Conservation (phyloP, 1,140 invertebrate species). For the Drosophila watanabei region DNA sequence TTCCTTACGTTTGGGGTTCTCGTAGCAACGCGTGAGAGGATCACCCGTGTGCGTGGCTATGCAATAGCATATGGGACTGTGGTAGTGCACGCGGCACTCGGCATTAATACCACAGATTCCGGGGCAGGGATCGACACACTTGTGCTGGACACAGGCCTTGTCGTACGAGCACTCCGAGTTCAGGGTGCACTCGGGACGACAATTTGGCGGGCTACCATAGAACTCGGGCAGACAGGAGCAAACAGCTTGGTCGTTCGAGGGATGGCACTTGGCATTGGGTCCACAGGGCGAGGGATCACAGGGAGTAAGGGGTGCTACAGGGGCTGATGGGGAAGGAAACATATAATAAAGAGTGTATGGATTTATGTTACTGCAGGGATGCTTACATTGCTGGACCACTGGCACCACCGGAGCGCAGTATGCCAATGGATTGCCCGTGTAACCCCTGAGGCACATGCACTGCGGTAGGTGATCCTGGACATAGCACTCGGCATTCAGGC, state of each 20-base stretch:
- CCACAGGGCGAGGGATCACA: constrained; percentile 91
- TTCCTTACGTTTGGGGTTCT: constrained; percentile 85
- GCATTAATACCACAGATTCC: constrained; percentile 91
- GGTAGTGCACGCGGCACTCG: constrained; percentile 90
- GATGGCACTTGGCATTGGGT: constrained; percentile 90
- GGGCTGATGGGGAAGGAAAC: constrained; percentile 75
- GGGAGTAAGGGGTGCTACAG: constrained; percentile 77
- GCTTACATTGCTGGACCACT: constrained; percentile 86
- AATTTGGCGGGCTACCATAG: constrained; percentile 90
- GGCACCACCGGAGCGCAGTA: constrained; percentile 85
- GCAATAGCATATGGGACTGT: constrained; percentile 91
- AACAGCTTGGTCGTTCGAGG: constrained; percentile 89
- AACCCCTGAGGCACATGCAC: constrained; percentile 89
- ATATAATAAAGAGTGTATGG: constrained; percentile 52
- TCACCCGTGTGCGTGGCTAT: constrained; percentile 90
- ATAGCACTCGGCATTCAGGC: constrained; percentile 90
- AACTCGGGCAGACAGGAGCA: constrained; percentile 90
- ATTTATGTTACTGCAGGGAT: constrained; percentile 9
- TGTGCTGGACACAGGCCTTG: constrained; percentile 89
- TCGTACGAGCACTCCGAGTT: constrained; percentile 91
- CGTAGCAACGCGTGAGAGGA: constrained; percentile 88
- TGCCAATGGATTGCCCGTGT: constrained; percentile 90
- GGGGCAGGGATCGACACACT: constrained; percentile 91
- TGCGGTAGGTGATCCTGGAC: constrained; percentile 91
- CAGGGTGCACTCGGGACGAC: constrained; percentile 91